A percentile compares a stretch with the other conserved stretches of the same genome.
Evolutionary conservation across 2,888 invertebrate genomes (phyloP).

Genomic region (Drosophila paranaensis): DNA sequence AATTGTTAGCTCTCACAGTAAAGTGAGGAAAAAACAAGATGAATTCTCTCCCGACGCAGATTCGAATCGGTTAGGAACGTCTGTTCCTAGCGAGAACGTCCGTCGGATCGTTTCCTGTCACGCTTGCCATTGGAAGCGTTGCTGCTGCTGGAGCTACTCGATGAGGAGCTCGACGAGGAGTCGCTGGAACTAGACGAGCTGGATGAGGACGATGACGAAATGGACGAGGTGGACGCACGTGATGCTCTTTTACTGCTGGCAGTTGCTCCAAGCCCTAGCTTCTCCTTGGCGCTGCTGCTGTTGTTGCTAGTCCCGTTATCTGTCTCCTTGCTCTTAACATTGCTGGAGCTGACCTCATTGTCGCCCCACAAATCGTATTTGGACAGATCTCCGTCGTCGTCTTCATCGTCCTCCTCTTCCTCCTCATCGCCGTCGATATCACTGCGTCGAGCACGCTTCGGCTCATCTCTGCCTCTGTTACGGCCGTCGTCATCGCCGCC

Average conservation of each 20-base stretch:
- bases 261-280: slow-evolving; percentile 11
- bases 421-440: slow-evolving; percentile 79
- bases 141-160: slow-evolving; percentile 69
- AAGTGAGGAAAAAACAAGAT: slow-evolving; percentile 22
- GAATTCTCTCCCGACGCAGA: slow-evolving; percentile 23
- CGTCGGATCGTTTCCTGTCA: slow-evolving; percentile 54
- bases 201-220: slow-evolving; percentile 76
- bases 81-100: slow-evolving; percentile 31
- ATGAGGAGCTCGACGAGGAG: slow-evolving; percentile 54
- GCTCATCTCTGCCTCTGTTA: slow-evolving; percentile 71
- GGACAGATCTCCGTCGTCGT: slow-evolving; percentile 89
- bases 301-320: slow-evolving; percentile 45
- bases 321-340: slow-evolving; percentile 47
- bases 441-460: slow-evolving; percentile 50
- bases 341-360: slow-evolving; percentile 85
- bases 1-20: slow-evolving; percentile 21
- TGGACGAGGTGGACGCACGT: slow-evolving; percentile 74
- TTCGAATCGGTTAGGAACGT: slow-evolving; percentile 16
- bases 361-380: slow-evolving; percentile 92
- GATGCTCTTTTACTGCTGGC: slow-evolving; percentile 55
- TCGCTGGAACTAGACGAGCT: slow-evolving; percentile 66
- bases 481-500: slow-evolving; percentile 29
- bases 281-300: slow-evolving; percentile 25
- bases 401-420: slow-evolving; percentile 85
- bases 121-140: slow-evolving; percentile 53